Evolutionary conservation across 2,888 invertebrate species (phyloP), one percentile per base, ranked within the genome.

Genomic region (Ectemnius cavifrons): DNA sequence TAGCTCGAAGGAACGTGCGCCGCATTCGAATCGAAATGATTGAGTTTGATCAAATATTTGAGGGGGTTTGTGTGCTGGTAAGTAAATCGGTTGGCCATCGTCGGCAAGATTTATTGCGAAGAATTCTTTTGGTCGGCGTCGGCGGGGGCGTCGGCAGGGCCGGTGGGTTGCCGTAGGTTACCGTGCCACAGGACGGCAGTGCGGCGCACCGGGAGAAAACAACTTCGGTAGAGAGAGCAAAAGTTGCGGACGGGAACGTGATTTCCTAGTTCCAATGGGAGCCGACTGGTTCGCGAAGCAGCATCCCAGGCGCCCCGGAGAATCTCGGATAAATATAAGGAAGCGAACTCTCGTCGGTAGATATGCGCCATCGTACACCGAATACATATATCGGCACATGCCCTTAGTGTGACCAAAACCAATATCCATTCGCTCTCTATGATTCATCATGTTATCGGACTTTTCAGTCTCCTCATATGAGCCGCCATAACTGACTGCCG

Each of bases 241-340:
- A 86, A 85, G 86, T 86, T 84, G 82, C 75, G 78, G 77, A 67
- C 71, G 76, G 63, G 79, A 83, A 86, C 86, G 85, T 86, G 86
- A 87, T 86, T 87, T 86, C 81, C 81, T 81, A 80, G 82, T 73
- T 79, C 83, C 82, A 73, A 74, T 78, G 83, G 85, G 79, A 82
- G 52, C 64, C 46, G 62, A 23, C 71, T 70, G 70, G 69, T 74
- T 72, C 77, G 67, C 72, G 8, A 8, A 37, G 8, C 6, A 37
- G 37, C 37, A 37, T 52, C 63, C 62, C 37, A 20, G 47, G 46
- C 47, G 37, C 8, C 60, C 20, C 37, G 14, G 16, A 63, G 57
- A 57, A 28, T 57, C 52, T 52, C 72, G 71, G 72, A 73, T 67
- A 73, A 79, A 80, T 71, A 71, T 78, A 82, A 82, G 80, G 75